Evolutionary conservation across 1,140 invertebrate species (phyloP), one percentile per base, ranked within the genome.

Genomic region (Lepeophtheirus salmonis): DNA sequence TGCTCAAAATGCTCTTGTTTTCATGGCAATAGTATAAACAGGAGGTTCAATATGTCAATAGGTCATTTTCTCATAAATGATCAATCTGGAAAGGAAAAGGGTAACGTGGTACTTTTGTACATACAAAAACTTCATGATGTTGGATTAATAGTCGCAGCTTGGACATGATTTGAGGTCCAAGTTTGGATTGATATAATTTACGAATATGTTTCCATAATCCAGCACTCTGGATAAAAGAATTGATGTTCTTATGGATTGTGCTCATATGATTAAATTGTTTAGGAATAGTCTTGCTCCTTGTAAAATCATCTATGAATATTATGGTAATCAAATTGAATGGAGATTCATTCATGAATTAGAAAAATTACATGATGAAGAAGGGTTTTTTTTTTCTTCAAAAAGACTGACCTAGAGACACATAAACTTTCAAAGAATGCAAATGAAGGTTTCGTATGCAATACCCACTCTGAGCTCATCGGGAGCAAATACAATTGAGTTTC

Each of bases 1-100:
- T 63, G 69, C 70, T 16, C 68, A 65, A 62, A 67, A 70, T 58
- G 68, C 65, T 14, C 55, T 71, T 21, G 68, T 70, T 1, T 69
- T 72, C 64, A 65, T 71, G 63, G 14, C 69, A 2, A 65, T 50
- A 55, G 20, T 6, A 25, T 71, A 21, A 71, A 71, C 58, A 50
- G 62, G 16, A 61, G 61, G 24, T 71, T 65, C 63, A 68, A 70
- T n/a, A n/a, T n/a, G n/a, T 56, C 58, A 14, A 26, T 61, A 54
- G 52, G 17, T 13, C 22, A 54, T 54, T 54, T 54, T 13, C 23
- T 54, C 13, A 23, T 54, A 21, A 24, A 20, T 20, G 22, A 20
- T 21, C n/a, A 16, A 20, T 54, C 52, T 20, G 17, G 20, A 2
- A 2, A 14, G n/a, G 52, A 54, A 24, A 20, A 24, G 52, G 52